Evolutionary conservation across 1,140 invertebrate species (phyloP).

Genomic region (Panagrolaimus sp.): DNA sequence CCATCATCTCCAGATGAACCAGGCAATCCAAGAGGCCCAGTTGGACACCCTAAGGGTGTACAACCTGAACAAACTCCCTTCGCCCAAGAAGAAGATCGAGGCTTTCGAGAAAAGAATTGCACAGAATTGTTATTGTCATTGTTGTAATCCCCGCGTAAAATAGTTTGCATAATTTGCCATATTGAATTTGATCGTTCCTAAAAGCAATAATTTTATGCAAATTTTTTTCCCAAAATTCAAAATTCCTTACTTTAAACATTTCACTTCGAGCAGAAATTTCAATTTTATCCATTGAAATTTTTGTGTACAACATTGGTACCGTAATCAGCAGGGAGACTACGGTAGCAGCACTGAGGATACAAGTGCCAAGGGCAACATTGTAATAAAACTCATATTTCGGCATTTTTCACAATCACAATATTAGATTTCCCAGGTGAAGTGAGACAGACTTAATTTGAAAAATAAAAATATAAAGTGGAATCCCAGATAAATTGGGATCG

Average conservation of each 20-base stretch:
- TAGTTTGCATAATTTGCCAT: not conserved
- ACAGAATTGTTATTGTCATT: too few species aligned
- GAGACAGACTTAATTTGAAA: too few species aligned
- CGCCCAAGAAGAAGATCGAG: conserved; percentile 3
- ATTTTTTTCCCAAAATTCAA: not conserved
- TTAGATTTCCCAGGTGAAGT: too few species aligned
- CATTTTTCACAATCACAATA: not conserved
- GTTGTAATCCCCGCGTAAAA: not conserved
- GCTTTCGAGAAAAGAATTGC: conserved; percentile 9
- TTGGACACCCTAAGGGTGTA: conserved; percentile 17
- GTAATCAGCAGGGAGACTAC: not conserved
- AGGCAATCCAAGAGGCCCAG: not conserved
- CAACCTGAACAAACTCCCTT: conserved; percentile 15
- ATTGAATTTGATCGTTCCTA: not conserved
- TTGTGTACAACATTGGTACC: not conserved
- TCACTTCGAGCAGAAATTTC: conserved; percentile 1
- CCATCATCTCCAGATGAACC: conserved; percentile 13
- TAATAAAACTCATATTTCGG: conserved; percentile 1
- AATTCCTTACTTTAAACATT: not conserved
- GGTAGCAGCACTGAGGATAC: not conserved
- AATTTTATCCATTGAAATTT: not conserved
- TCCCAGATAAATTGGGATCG: too few species aligned
- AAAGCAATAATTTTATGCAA: not conserved
- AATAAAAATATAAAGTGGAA: too few species aligned
- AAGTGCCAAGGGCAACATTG: not conserved